These are phyloP conservation scores for Xestia ashworthii DNA, from an alignment of 2,888 invertebrate genomes.

Conservation along the genomic window DNA sequence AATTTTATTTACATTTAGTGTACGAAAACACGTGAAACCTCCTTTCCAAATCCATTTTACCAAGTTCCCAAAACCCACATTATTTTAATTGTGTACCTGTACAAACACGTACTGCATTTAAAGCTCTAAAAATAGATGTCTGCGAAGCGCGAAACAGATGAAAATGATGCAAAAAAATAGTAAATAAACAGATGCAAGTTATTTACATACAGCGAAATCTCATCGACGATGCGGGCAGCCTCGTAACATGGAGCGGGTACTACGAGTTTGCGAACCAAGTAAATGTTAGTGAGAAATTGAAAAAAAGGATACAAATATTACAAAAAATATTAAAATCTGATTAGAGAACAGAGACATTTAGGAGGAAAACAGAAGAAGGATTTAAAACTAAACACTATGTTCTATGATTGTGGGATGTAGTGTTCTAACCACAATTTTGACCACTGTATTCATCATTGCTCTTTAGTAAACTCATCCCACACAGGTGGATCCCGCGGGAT, in stretches of 20 bases:
- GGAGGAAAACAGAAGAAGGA: neutral
- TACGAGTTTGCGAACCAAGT: slow-evolving; percentile 25
- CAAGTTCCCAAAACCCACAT: neutral
- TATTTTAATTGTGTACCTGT: slow-evolving; percentile 35
- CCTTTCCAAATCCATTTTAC: neutral
- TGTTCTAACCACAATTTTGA: too few species aligned
- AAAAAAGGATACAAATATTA: neutral
- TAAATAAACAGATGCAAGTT: slow-evolving; percentile 74
- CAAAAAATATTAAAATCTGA: neutral
- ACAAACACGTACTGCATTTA: slow-evolving; percentile 5
- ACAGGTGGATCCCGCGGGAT: too few species aligned
- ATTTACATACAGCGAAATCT: slow-evolving; percentile 76
- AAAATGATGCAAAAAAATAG: slow-evolving; percentile 73
- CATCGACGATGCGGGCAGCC: slow-evolving; percentile 72
- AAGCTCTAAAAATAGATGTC: slow-evolving; percentile 38
- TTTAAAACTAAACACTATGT: neutral
- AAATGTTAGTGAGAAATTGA: neutral
- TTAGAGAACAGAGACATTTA: neutral
- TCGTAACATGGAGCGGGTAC: slow-evolving; percentile 56
- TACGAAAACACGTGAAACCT: neutral
- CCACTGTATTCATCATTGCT: too few species aligned
- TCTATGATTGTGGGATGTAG: neutral
- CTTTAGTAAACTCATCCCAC: too few species aligned
- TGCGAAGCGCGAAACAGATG: slow-evolving; percentile 58
- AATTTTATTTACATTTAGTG: neutral